Conservation (phyloP, 2,113 vertebrate genomes). For the Acrocephalus arundinaceus region DNA sequence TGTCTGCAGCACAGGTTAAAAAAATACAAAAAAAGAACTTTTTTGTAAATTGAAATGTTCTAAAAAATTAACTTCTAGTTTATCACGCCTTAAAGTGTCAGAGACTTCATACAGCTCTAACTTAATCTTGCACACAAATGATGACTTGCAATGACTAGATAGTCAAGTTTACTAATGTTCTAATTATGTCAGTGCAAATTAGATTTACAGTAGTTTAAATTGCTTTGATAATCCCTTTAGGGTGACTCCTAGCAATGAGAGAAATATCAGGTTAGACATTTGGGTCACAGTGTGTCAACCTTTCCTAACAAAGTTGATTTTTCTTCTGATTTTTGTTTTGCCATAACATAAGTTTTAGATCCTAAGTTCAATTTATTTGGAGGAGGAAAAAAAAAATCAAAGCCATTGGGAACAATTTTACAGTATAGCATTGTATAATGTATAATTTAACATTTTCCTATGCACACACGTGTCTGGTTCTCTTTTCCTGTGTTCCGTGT, state of each 20-base stretch:
- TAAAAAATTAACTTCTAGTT: not conserved
- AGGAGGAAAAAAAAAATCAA: not conserved
- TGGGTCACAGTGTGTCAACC: not conserved
- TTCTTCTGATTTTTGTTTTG: slow-evolving; percentile 16
- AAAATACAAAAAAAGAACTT: not conserved
- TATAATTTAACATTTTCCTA: not conserved
- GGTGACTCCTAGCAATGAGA: slow-evolving; percentile 21
- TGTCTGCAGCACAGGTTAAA: not conserved
- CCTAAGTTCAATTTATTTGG: not conserved
- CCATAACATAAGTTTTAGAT: not conserved
- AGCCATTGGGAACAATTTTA: not conserved
- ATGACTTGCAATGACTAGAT: slow-evolving; percentile 24
- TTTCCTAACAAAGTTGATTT: slow-evolving; percentile 24
- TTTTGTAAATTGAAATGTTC: not conserved
- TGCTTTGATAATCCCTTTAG: slow-evolving; percentile 57
- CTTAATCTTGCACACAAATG: not conserved
- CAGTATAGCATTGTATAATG: not conserved
- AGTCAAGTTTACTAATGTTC: slow-evolving; percentile 35
- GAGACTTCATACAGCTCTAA: not conserved
- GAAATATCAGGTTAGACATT: slow-evolving; percentile 30
- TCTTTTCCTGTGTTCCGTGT: not conserved
- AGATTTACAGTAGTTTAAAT: slow-evolving; percentile 22
- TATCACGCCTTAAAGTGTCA: not conserved
- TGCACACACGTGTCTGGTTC: not conserved
- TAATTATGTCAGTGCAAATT: slow-evolving; percentile 54